These are phyloP conservation scores for Parazoanthus darwini DNA, from an alignment of 92 coral and sea anemone genomes.

Conservation along the genomic window DNA sequence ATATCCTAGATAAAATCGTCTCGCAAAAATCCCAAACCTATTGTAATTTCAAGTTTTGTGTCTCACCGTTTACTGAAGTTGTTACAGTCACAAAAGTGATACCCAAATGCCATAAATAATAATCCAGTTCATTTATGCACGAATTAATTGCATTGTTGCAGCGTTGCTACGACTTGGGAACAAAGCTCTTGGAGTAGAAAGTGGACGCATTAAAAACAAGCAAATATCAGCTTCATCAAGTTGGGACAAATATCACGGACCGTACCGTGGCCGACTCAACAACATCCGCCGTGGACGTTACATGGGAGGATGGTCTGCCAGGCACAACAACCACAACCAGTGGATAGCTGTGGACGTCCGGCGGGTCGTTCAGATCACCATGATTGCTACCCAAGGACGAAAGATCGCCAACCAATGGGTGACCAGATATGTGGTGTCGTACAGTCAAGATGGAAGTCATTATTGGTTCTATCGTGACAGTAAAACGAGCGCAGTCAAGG, in stretches of 20 bases:
- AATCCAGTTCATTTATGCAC: neutral
- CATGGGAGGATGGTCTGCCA: slow-evolving; percentile 89
- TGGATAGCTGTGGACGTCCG: slow-evolving; percentile 83
- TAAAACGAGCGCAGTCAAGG: slow-evolving; percentile 37
- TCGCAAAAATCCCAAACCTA: no score
- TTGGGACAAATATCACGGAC: slow-evolving; percentile 66
- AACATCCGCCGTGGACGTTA: slow-evolving; percentile 62
- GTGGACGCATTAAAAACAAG: slow-evolving; percentile 73
- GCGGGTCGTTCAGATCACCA: slow-evolving; percentile 59
- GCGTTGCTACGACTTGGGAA: slow-evolving; percentile 73
- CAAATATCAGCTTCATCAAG: slow-evolving; percentile 76
- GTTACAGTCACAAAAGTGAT: no score
- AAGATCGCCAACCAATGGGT: slow-evolving; percentile 70
- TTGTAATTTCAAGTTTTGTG: no score
- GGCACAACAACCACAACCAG: slow-evolving; percentile 80
- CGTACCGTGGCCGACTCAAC: slow-evolving; percentile 72
- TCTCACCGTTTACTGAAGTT: no score
- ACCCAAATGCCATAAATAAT: no score
- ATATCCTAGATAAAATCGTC: no score
- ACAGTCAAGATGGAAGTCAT: slow-evolving; percentile 81
- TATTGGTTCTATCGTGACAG: slow-evolving; percentile 51
- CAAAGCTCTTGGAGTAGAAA: slow-evolving; percentile 68
- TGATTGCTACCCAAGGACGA: slow-evolving; percentile 86
- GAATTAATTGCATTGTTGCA: slow-evolving; percentile 17
- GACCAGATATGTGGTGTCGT: slow-evolving; percentile 55